Evolutionary conservation across 64 coral and sea anemone genomes (phyloP), one percentile per base, ranked within the genome.

Genomic region (Catalaphyllia jardinei): DNA sequence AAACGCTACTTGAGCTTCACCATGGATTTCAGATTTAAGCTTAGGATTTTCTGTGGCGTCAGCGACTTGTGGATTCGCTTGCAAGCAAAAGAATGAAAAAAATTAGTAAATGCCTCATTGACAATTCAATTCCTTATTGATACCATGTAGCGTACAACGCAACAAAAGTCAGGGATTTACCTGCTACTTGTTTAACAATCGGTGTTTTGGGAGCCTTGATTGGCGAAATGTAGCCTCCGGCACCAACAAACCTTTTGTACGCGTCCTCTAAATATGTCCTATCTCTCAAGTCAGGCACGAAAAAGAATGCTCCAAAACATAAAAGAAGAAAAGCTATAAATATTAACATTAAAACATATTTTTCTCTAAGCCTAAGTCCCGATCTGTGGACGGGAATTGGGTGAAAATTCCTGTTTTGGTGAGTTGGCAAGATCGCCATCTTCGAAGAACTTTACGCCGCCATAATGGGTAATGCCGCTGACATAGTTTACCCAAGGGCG

Each of bases 291-390:
- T 99, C 97, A 14, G 94, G 97, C 4, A 99, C 97, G 80, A 95
- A 99, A 73, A 99, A 99, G 88, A 99, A 99, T 64, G 97, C 97
- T 7, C 97, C 97, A 86, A 99, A 99, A 78, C 94, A 95, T 86
- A 99, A 62, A 52, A 95, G 76, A 71, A 95, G 77, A 91, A 99
- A 99, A 67, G 94, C 94, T 91, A 93, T 61, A 93, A 95, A 99
- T 89, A 99, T 95, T 85, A 99, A 76, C 83, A 99, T 72, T 71
- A 99, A 88, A 33, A 99, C 97, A 90, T 99, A 99, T 75, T 99
- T 99, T 89, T 99, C 97, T 74, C 94, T 92, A 38, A 99, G 72
- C 72, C 97, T 86, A 59, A 99, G 94, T 10, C 97, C 91, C 46
- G 90, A 95, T 95, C 94, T 79, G 20, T 94, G 65, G 4, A 90